Percentiles rank a stretch among this genome's conserved stretches.
Conservation (phyloP, 2,888 invertebrate genomes). For the Tinea semifulvella region DNA sequence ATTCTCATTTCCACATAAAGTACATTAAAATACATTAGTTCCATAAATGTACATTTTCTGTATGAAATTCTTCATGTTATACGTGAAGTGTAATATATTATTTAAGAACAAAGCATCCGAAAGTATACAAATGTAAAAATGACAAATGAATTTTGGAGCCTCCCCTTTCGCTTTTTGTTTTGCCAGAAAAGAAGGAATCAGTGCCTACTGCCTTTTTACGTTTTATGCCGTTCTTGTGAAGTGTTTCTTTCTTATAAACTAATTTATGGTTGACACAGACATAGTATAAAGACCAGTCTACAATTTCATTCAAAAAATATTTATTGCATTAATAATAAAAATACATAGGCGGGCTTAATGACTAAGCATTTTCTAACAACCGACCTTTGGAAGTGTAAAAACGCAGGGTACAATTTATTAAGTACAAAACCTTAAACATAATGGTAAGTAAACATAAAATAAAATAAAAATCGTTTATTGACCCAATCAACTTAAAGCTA, state of each 20-base stretch:
- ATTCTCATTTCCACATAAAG: not conserved
- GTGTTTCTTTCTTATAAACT: constrained; percentile 12
- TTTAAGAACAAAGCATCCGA: constrained; percentile 9
- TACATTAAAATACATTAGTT: constrained; percentile 5
- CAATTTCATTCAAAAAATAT: too few species aligned
- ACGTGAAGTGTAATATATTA: constrained; percentile 9
- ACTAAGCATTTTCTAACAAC: too few species aligned
- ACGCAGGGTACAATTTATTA: too few species aligned
- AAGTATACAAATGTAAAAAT: constrained; percentile 13
- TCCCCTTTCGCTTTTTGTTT: constrained; percentile 12
- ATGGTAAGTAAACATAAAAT: too few species aligned
- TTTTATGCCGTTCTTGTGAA: not conserved
- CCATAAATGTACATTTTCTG: constrained; percentile 5
- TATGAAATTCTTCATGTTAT: constrained; percentile 4
- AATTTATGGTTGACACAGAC: constrained; percentile 4
- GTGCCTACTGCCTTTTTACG: not conserved
- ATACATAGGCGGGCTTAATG: too few species aligned
- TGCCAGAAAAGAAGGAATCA: constrained; percentile 8
- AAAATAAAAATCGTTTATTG: too few species aligned
- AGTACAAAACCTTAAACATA: too few species aligned
- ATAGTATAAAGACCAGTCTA: too few species aligned
- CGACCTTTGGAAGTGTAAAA: too few species aligned
- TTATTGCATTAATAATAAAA: too few species aligned
- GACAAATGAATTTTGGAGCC: constrained; percentile 11
- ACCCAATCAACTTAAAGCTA: too few species aligned